A percentile compares a stretch with the other conserved stretches of the same genome.
Conservation (phyloP, 2,888 invertebrate genomes). For the Noctua janthina region DNA sequence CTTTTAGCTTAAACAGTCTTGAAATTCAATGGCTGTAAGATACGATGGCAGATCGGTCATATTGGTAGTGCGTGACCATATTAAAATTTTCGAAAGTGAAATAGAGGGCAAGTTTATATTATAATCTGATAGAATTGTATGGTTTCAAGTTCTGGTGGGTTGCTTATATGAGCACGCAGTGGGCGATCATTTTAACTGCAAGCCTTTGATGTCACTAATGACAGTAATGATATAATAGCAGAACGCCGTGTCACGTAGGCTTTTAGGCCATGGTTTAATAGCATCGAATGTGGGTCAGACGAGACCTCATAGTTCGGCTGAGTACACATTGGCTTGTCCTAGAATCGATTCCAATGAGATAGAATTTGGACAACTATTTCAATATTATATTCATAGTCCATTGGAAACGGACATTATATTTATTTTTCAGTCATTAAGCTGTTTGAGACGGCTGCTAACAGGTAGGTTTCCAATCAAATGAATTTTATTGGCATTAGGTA, state of each 20-base stretch:
- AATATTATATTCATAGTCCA: constrained; percentile 50
- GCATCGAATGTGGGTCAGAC: constrained; percentile 77
- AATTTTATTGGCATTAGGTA: constrained; percentile 5
- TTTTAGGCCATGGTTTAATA: constrained; percentile 76
- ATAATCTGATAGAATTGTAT: constrained; percentile 57
- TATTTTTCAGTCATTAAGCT: constrained; percentile 32
- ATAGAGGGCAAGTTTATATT: constrained; percentile 3
- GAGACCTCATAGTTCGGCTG: constrained; percentile 59
- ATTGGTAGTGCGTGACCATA: not conserved
- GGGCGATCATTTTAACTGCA: constrained; percentile 64
- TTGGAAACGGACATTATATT: constrained; percentile 38
- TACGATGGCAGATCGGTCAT: not conserved
- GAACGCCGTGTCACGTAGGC: constrained; percentile 79
- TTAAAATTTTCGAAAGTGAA: constrained; percentile 10
- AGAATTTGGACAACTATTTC: constrained; percentile 57
- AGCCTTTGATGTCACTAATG: constrained; percentile 67
- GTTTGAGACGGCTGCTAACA: constrained; percentile 12
- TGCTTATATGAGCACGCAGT: constrained; percentile 57
- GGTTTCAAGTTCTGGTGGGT: constrained; percentile 44
- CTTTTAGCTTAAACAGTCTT: not conserved
- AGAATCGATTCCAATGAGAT: constrained; percentile 46
- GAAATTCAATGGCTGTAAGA: constrained; percentile 7
- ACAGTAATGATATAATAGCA: constrained; percentile 61
- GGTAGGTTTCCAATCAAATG: constrained; percentile 9
- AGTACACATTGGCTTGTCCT: constrained; percentile 44